Conservation (phyloP, 53 echinoderm and acorn worm species). For the Arbacia lixula region DNA sequence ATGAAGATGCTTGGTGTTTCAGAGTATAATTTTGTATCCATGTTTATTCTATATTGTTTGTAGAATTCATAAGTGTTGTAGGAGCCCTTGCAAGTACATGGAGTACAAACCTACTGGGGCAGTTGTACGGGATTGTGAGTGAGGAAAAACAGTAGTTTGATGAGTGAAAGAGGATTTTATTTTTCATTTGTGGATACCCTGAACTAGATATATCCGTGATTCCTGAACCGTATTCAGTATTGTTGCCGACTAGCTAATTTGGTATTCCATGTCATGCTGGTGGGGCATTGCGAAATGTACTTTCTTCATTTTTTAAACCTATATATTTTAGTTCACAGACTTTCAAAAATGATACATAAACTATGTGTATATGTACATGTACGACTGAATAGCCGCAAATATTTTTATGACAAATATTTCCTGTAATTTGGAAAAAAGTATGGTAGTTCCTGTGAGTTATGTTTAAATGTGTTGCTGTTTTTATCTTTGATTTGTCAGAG, state of each 20-base stretch:
- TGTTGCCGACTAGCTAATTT: constrained; percentile 17
- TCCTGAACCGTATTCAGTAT: constrained; percentile 57
- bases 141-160: too few species aligned
- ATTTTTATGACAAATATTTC: constrained; percentile 20
- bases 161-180: too few species aligned
- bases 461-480: constrained; percentile 11
- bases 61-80: too few species aligned
- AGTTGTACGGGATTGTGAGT: too few species aligned
- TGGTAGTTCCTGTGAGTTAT: constrained; percentile 12
- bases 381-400: constrained; percentile 20
- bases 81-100: too few species aligned
- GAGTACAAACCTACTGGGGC: too few species aligned
- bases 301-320: constrained; percentile 18
- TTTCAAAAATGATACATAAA: constrained; percentile 34
- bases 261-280: constrained; percentile 4
- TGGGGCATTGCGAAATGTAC: constrained; percentile 14
- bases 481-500: background rate
- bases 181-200: too few species aligned
- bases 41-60: too few species aligned
- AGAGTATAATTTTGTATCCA: too few species aligned
- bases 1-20: too few species aligned
- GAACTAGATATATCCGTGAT: background rate
- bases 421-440: constrained; percentile 9
- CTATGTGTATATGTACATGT: background rate
- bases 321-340: too few species aligned